These are phyloP conservation scores for Tillus elongatus DNA, from an alignment of 2,888 invertebrate genomes.

Conservation along the genomic window DNA sequence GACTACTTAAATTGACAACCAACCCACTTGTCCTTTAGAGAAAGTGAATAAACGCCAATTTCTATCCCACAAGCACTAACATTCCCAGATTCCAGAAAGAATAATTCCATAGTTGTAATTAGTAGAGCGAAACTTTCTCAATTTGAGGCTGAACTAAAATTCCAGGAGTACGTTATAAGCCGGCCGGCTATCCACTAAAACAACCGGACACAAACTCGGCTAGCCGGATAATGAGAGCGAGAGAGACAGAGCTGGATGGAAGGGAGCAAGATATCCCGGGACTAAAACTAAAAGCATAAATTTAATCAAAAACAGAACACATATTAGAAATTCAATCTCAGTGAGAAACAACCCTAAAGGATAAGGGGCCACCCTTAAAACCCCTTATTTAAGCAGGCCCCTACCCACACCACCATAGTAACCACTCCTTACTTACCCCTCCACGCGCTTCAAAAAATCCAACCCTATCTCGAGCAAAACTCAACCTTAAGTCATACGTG, in stretches of 20 bases:
- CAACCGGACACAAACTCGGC: too few species aligned
- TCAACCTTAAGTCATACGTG: slow-evolving; percentile 33
- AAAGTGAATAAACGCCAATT: too few species aligned
- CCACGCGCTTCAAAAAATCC: slow-evolving; percentile 26
- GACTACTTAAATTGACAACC: too few species aligned
- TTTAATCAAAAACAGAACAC: slow-evolving; percentile 44
- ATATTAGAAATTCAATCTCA: slow-evolving; percentile 44
- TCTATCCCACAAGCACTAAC: too few species aligned
- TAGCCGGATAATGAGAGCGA: too few species aligned
- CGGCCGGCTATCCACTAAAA: too few species aligned
- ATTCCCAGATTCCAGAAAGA: slow-evolving; percentile 3
- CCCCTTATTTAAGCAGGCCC: slow-evolving; percentile 31
- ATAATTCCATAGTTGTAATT: slow-evolving; percentile 5
- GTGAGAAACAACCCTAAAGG: slow-evolving; percentile 40
- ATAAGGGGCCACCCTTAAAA: slow-evolving; percentile 38
- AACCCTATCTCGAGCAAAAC: slow-evolving; percentile 37
- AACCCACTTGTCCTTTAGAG: too few species aligned
- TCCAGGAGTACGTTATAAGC: slow-evolving; percentile 6
- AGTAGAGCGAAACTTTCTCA: slow-evolving; percentile 13
- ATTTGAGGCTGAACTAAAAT: slow-evolving; percentile 16
- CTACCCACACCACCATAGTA: slow-evolving; percentile 16
- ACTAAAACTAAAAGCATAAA: slow-evolving; percentile 37
- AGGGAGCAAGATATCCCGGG: too few species aligned
- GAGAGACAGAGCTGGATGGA: too few species aligned
- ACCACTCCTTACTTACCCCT: slow-evolving; percentile 17